Evolutionary conservation across 2,888 invertebrate species (phyloP).

Genomic region (Lasius fuliginosus): DNA sequence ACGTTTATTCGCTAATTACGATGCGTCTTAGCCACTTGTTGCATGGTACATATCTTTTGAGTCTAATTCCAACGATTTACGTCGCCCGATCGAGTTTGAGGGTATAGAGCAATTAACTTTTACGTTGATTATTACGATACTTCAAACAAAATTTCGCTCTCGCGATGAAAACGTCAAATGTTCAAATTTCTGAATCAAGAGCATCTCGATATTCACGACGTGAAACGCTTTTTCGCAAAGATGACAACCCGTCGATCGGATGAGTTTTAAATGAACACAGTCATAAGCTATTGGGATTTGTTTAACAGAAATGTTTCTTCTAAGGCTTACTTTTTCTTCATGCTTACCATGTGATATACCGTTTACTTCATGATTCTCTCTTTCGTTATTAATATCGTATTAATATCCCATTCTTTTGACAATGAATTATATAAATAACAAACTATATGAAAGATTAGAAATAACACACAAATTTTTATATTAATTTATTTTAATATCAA

Average conservation of each 20-base stretch:
- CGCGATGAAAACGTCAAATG: background rate
- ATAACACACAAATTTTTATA: background rate
- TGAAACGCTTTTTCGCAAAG: background rate
- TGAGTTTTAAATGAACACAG: background rate
- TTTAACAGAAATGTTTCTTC: background rate
- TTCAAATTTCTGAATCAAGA: background rate
- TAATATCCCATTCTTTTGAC: background rate
- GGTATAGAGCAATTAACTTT: background rate
- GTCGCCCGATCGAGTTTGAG: background rate
- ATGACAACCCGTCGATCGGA: background rate
- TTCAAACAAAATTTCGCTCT: background rate
- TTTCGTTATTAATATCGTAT: background rate
- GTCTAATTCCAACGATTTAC: background rate
- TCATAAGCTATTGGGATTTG: background rate
- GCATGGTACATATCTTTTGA: slow-evolving; percentile 33
- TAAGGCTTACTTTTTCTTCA: background rate
- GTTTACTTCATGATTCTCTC: background rate
- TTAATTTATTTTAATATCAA: background rate
- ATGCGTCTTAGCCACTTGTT: slow-evolving; percentile 18
- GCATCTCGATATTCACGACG: background rate
- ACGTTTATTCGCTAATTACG: slow-evolving; percentile 32
- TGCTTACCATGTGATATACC: background rate
- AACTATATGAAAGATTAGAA: background rate
- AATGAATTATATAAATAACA: background rate
- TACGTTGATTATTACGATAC: background rate